These are phyloP conservation scores for Leptinotarsa haldemani DNA, from an alignment of 2,888 invertebrate species.

Conservation along the genomic window DNA sequence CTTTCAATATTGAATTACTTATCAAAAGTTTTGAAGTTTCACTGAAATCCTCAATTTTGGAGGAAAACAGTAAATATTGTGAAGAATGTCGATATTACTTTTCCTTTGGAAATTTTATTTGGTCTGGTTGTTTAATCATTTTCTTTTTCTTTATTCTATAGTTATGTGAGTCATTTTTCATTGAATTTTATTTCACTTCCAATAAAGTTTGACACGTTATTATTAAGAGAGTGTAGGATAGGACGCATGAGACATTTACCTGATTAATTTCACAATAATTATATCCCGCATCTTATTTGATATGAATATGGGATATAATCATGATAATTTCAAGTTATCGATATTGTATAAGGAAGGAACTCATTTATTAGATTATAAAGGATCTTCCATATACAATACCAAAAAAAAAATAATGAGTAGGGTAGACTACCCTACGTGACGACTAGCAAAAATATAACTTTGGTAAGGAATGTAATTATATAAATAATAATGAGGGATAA, in stretches of 20 bases:
- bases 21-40: too few relatives aligned
- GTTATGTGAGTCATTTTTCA: too few relatives aligned
- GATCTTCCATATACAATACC: conserved; percentile 33
- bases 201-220: not conserved
- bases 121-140: too few relatives aligned
- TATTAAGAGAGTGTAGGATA: conserved; percentile 36
- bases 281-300: conserved; percentile 47
- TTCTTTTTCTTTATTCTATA: too few relatives aligned
- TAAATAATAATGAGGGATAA: conserved; percentile 56
- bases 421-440: conserved; percentile 36
- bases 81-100: too few relatives aligned
- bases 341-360: conserved; percentile 33
- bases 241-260: conserved; percentile 60
- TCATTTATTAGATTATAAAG: conserved; percentile 32
- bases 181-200: too few relatives aligned
- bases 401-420: conserved; percentile 30
- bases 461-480: conserved; percentile 59
- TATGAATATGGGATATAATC: conserved; percentile 44
- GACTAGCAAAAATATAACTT: conserved; percentile 65
- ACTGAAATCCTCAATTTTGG: too few relatives aligned
- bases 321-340: conserved; percentile 23
- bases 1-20: too few relatives aligned
- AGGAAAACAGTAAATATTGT: too few relatives aligned
- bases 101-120: too few relatives aligned
- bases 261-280: conserved; percentile 55